A percentile compares a stretch with the other conserved stretches of the same genome.
phyloP scores from a whole-genome alignment of 2,888 invertebrate genomes.

The Drosophila sordidula region DNA sequence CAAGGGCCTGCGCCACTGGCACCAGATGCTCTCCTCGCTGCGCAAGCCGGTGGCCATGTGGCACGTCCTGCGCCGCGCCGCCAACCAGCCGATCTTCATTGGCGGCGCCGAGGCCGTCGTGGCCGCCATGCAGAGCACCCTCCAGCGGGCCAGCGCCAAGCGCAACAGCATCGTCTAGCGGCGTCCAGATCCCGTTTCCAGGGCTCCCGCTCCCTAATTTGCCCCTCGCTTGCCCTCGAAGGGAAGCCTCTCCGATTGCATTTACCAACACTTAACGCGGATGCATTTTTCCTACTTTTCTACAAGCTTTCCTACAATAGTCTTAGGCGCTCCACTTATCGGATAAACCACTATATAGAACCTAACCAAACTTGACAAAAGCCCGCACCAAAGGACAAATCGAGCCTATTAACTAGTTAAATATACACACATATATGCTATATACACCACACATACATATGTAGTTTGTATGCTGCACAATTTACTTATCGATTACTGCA shows the following conservation, averaged over 20 bases:
- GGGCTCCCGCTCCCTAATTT: neutral
- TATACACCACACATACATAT: slow-evolving; percentile 10
- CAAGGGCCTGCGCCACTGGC: slow-evolving; percentile 91
- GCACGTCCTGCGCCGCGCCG: slow-evolving; percentile 88
- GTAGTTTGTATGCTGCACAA: slow-evolving; percentile 12
- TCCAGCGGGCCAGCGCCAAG: slow-evolving; percentile 77
- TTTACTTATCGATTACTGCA: slow-evolving; percentile 23
- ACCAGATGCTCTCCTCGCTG: slow-evolving; percentile 92
- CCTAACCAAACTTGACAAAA: slow-evolving; percentile 12
- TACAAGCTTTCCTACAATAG: slow-evolving; percentile 27
- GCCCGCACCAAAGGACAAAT: slow-evolving; percentile 72
- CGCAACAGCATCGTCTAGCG: slow-evolving; percentile 80
- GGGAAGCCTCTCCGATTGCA: slow-evolving; percentile 38
- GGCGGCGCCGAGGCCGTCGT: slow-evolving; percentile 83
- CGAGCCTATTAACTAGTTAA: slow-evolving; percentile 57
- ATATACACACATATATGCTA: slow-evolving; percentile 13
- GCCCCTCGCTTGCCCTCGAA: neutral
- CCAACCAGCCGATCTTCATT: slow-evolving; percentile 80
- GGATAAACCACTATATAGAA: slow-evolving; percentile 18
- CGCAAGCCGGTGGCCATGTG: slow-evolving; percentile 94
- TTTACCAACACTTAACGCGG: slow-evolving; percentile 28
- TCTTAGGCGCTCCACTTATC: slow-evolving; percentile 1
- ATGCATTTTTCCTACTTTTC: slow-evolving; percentile 43
- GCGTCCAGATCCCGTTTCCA: too few relatives aligned
- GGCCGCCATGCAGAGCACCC: slow-evolving; percentile 80